phyloP scores from a whole-genome alignment of 2,797 vertebrate species.

The Onychomys torridus region DNA sequence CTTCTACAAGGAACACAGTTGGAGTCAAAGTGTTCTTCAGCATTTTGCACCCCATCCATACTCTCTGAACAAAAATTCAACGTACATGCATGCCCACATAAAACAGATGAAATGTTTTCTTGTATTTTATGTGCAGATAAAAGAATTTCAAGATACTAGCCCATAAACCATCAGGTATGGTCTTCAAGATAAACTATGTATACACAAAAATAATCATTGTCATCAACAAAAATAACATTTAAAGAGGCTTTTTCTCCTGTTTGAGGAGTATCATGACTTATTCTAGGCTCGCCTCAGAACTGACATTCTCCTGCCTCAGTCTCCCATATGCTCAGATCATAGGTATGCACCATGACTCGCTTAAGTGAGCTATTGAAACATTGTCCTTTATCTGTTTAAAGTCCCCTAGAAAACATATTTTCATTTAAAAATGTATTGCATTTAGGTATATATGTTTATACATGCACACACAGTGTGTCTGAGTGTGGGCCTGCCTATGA shows the following conservation, averaged over 20 bases:
- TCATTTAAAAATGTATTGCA: background rate
- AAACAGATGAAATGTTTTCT: background rate
- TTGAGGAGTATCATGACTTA: background rate
- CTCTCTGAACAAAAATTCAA: constrained; percentile 51
- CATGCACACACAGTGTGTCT: no score
- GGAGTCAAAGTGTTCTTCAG: background rate
- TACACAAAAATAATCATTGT: constrained; percentile 1
- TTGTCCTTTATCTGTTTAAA: background rate
- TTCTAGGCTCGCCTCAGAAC: background rate
- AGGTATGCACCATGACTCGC: background rate
- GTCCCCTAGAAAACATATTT: background rate
- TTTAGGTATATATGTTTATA: no score
- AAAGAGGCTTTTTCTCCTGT: background rate
- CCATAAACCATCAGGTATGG: background rate
- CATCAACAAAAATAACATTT: background rate
- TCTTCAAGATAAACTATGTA: constrained; percentile 12
- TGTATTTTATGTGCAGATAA: background rate
- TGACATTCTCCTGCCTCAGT: background rate
- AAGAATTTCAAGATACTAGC: background rate
- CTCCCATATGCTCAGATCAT: background rate
- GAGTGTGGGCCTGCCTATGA: background rate
- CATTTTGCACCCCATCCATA: background rate
- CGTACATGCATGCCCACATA: background rate
- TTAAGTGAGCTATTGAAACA: constrained; percentile 20
- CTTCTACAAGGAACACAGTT: constrained; percentile 54